phyloP scores from a whole-genome alignment of 2,113 vertebrate species.

The Elephas maximus region DNA sequence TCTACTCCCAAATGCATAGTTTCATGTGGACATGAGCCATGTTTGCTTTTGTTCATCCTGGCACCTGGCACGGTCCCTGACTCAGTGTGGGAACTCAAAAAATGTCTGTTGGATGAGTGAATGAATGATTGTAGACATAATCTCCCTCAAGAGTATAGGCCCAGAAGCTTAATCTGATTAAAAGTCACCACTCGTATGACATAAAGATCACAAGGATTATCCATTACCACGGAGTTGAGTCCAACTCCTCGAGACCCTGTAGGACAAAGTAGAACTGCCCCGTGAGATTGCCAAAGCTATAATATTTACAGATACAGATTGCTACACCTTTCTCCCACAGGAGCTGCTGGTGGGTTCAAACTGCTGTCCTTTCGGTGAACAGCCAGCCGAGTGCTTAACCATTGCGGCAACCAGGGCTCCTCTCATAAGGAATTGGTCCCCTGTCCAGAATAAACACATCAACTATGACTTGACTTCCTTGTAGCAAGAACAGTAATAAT shows the following conservation, averaged over 20 bases:
- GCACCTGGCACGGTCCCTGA: neutral
- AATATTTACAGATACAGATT: neutral
- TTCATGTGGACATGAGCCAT: neutral
- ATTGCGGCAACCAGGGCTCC: neutral
- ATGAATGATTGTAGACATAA: neutral
- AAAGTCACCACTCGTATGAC: neutral
- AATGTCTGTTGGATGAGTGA: neutral
- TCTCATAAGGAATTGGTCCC: neutral
- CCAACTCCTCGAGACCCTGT: neutral
- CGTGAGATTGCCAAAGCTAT: neutral
- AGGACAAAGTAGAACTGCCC: neutral
- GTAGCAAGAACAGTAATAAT: neutral
- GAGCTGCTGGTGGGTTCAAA: neutral
- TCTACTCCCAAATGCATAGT: neutral
- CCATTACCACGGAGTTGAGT: neutral
- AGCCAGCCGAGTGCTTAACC: too few relatives aligned
- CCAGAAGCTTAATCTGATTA: neutral
- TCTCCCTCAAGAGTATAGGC: neutral
- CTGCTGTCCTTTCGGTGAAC: neutral
- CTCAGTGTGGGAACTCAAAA: neutral
- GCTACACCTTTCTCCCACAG: neutral
- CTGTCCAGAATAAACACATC: neutral
- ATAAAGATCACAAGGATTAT: neutral
- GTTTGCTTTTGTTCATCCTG: neutral
- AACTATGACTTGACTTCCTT: neutral